Evolutionary conservation across 2,797 vertebrate species (phyloP).

Genomic region (Petrocephalus sullivani): DNA sequence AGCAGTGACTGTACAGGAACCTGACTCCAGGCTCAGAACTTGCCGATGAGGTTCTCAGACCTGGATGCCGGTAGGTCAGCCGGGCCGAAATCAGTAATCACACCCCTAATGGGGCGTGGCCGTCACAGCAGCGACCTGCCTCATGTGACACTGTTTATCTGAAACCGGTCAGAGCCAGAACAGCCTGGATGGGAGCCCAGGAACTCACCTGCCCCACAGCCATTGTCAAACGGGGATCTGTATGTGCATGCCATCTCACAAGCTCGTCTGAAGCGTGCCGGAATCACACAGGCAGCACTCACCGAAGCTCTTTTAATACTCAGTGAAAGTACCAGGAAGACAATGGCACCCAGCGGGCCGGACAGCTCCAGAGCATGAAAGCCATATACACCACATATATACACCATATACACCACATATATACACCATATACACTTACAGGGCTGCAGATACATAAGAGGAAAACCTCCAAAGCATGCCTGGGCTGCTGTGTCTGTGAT

Average conservation of each 20-base stretch:
- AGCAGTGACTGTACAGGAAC: background rate
- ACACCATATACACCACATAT: no score
- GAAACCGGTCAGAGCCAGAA: background rate
- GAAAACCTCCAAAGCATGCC: background rate
- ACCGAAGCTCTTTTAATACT: background rate
- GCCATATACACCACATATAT: background rate
- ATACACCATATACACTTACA: background rate
- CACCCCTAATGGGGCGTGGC: background rate
- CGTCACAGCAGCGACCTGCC: background rate
- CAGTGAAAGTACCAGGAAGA: background rate
- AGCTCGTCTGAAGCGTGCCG: background rate
- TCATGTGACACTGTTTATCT: background rate
- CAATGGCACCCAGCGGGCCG: background rate
- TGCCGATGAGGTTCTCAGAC: background rate
- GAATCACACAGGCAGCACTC: background rate
- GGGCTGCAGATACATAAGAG: background rate
- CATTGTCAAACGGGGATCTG: background rate
- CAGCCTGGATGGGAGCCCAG: background rate
- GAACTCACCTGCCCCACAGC: background rate
- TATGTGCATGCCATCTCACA: background rate
- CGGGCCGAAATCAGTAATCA: background rate
- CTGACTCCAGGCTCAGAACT: background rate
- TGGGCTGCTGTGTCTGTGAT: background rate
- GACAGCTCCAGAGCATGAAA: background rate
- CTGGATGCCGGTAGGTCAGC: background rate